Evolutionary conservation across 2,888 invertebrate genomes (phyloP).

Genomic region (Agrochola litura): DNA sequence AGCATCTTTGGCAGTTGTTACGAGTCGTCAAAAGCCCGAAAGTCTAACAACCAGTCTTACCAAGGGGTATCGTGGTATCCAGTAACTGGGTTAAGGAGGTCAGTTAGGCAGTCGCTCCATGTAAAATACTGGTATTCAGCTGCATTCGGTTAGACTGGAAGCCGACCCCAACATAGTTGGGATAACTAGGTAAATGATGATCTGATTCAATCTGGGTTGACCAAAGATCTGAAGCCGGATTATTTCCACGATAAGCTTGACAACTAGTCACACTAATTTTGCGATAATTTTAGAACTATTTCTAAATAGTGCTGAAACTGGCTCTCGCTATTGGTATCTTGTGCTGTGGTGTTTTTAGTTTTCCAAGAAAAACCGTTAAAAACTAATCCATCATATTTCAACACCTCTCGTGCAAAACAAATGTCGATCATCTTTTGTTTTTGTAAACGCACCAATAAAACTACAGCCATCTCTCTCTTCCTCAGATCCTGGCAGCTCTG

Average conservation of each 20-base stretch:
- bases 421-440: not conserved
- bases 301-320: not conserved
- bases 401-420: not conserved
- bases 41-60: no score
- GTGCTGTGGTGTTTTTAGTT: not conserved
- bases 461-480: conserved; percentile 35
- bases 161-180: no score
- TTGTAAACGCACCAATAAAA: conserved; percentile 5
- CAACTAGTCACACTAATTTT: not conserved
- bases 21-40: no score
- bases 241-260: not conserved
- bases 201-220: not conserved
- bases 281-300: not conserved
- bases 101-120: no score
- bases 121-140: no score
- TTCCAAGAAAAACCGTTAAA: not conserved
- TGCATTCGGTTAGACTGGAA: no score
- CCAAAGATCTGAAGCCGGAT: not conserved
- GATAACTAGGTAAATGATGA: no score
- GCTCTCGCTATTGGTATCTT: not conserved
- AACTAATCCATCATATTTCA: not conserved
- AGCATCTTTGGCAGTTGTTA: no score
- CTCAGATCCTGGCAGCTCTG: conserved; percentile 93
- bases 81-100: no score
- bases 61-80: no score